Evolutionary conservation across 1,140 invertebrate species (phyloP), one percentile per base, ranked within the genome.

Genomic region (honey bee (Apis mellifera)): DNA sequence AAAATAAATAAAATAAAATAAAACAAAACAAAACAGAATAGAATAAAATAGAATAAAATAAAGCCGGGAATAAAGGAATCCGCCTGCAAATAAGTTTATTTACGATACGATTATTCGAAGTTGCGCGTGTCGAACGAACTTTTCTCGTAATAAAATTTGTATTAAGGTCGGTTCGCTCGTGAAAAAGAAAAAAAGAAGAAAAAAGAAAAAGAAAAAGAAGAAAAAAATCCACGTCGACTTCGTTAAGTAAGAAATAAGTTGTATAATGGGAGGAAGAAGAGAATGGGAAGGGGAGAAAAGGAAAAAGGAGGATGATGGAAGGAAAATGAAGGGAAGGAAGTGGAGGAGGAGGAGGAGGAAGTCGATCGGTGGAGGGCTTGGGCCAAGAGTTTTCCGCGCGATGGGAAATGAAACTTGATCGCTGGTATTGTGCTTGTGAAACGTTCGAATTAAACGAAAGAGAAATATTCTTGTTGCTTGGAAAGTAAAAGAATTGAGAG

Each of bases 41-140:
- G 2, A 42, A 42, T 42, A 42, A 42, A 42, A 42, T 42, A 42
- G 4, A 42, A 42, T 42, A 42, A 42, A 42, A 42, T 42, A 42
- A 42, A 17, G 9, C n/a, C 1, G 9, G 13, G 57, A 32, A 62
- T 72, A 86, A 57, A 75, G 57, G 68, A 82, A 85, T 86, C 86
- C 84, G 70, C 78, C 73, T 64, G 78, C 78, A 73, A 79, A 79
- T 79, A 79, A 73, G 78, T 79, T 79, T 73, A 79, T 79, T 79
- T 79, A 79, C 69, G 69, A 79, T 72, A 71, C 69, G 59, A 73
- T 79, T 79, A 73, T 73, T 52, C 69, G 50, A 32, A 60, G 78
- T 79, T 72, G 62, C 59, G 78, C 76, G 65, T 78, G 64, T 70
- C 54, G 48, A 15, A 55, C 23, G 59, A 55, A 76, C 59, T 72